Conservation (phyloP, 2,888 invertebrate species). For the Cephus pygmeus region DNA sequence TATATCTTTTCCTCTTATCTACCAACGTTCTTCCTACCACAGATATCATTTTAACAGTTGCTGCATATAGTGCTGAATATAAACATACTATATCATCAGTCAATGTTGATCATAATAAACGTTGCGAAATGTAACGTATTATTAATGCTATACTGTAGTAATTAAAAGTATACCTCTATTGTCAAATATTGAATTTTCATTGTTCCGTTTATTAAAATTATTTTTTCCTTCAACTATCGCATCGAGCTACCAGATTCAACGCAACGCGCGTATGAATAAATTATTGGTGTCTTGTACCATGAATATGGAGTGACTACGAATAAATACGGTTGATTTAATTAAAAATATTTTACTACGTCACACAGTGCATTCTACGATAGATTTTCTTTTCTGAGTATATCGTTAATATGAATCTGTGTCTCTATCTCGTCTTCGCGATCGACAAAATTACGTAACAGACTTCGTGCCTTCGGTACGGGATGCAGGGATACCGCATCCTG, state of each 20-base stretch:
- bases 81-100: not conserved
- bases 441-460: not conserved
- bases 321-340: not conserved
- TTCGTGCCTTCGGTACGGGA: not conserved
- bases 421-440: not conserved
- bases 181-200: not conserved
- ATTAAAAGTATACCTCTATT: not conserved
- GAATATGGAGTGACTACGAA: not conserved
- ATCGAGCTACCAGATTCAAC: not conserved
- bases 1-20: not conserved
- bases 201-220: not conserved
- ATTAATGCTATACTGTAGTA: not conserved
- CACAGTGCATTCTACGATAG: not conserved
- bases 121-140: not conserved
- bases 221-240: not conserved
- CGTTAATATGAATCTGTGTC: not conserved
- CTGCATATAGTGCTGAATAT: not conserved
- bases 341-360: not conserved
- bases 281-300: not conserved
- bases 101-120: no score
- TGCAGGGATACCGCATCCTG: not conserved
- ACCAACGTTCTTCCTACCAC: not conserved
- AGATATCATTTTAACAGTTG: not conserved
- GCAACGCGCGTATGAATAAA: not conserved
- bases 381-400: not conserved